Percentiles rank a stretch among this genome's conserved stretches.
Evolutionary conservation across 2,113 vertebrate genomes (phyloP).

Genomic region (Indicator maculatus): DNA sequence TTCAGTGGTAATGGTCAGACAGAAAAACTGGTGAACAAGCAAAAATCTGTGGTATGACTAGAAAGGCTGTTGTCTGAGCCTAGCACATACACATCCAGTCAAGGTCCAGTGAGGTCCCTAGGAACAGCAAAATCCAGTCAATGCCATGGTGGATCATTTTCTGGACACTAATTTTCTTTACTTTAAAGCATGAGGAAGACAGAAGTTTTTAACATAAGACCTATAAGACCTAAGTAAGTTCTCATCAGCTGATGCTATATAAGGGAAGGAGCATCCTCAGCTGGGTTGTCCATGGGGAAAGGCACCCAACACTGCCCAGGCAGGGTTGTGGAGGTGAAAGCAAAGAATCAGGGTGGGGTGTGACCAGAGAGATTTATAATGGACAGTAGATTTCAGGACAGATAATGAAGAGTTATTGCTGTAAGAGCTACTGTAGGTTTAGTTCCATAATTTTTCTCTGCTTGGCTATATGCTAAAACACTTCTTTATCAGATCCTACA

Average conservation of each 20-base stretch:
- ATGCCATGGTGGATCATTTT: not conserved
- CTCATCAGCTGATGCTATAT: not conserved
- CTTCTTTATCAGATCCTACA: not conserved
- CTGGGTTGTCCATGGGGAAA: rapidly evolving
- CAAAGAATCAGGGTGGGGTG: not conserved
- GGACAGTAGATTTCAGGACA: not conserved
- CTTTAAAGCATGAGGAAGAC: not conserved
- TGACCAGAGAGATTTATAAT: not conserved
- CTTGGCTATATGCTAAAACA: not conserved
- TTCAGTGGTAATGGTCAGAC: not conserved
- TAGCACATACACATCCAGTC: not conserved
- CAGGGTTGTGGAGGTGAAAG: not conserved
- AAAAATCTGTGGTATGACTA: not conserved
- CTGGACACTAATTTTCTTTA: not conserved
- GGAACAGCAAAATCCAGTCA: not conserved
- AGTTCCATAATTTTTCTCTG: not conserved
- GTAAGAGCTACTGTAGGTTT: not conserved
- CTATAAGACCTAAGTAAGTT: not conserved
- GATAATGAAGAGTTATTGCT: not conserved
- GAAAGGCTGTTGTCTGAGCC: not conserved
- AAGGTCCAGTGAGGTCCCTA: not conserved
- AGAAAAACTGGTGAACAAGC: not conserved
- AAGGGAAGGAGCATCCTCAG: not conserved
- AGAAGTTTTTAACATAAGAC: not conserved
- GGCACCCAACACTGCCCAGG: not conserved